Evolutionary conservation across 2,888 invertebrate species (phyloP).

Genomic region (Acanthoscelides obtectus): DNA sequence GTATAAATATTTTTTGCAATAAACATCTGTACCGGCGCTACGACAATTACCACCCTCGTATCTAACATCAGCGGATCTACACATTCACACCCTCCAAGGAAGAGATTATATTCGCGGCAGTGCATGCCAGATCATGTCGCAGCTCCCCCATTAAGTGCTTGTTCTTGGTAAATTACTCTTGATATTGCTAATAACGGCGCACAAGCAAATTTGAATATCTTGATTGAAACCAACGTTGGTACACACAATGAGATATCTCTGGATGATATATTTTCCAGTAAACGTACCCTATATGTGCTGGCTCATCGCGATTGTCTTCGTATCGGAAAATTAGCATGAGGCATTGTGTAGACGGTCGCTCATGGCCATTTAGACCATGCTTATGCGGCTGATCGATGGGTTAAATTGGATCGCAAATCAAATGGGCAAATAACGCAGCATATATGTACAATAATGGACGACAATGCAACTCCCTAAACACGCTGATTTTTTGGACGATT

Average conservation of each 20-base stretch:
- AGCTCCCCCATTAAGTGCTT: neutral
- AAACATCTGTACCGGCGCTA: too few species aligned
- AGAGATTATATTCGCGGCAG: neutral
- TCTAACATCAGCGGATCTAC: neutral
- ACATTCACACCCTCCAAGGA: neutral
- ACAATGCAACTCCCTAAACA: too few species aligned
- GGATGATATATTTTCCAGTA: neutral
- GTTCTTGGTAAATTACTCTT: neutral
- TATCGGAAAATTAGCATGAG: neutral
- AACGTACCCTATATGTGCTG: neutral
- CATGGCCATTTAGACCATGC: neutral
- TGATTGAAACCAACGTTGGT: neutral
- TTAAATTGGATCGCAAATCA: neutral
- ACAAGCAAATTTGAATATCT: neutral
- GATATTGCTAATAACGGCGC: neutral
- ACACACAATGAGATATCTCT: neutral
- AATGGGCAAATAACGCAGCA: too few species aligned
- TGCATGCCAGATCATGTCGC: neutral
- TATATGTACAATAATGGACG: too few species aligned
- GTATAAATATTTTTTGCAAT: too few species aligned
- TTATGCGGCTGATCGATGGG: neutral
- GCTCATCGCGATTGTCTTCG: neutral
- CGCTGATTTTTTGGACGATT: too few species aligned
- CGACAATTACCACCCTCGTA: too few species aligned
- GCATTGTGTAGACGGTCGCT: neutral